These are phyloP conservation scores for Bothrops jararaca DNA, from an alignment of 2,113 vertebrate species.

Conservation along the genomic window DNA sequence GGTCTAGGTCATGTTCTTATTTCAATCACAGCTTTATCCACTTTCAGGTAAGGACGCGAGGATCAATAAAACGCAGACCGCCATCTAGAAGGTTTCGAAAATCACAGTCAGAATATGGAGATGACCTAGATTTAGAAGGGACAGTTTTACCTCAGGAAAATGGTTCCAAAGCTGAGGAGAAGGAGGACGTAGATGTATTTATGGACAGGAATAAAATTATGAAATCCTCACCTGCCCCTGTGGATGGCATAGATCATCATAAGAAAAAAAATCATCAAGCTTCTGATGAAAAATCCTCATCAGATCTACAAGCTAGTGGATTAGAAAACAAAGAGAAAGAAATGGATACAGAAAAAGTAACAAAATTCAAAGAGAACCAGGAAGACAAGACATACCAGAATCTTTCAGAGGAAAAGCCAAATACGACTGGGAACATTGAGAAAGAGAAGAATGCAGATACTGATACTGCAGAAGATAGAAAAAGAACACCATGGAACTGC, in stretches of 20 bases:
- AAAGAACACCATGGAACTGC: neutral
- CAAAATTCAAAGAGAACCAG: constrained; percentile 27
- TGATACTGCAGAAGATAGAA: neutral
- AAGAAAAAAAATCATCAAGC: constrained; percentile 3
- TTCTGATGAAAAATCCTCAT: constrained; percentile 22
- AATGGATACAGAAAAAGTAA: constrained; percentile 13
- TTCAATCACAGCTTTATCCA: constrained; percentile 32
- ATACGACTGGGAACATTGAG: neutral
- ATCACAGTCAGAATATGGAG: constrained; percentile 69
- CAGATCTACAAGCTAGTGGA: constrained; percentile 39
- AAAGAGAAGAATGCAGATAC: neutral
- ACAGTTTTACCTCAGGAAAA: constrained; percentile 66
- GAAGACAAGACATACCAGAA: neutral
- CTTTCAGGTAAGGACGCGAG: constrained; percentile 69
- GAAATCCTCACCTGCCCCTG: neutral
- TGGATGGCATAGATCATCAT: constrained; percentile 16
- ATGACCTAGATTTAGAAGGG: constrained; percentile 43
- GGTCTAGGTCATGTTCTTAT: neutral
- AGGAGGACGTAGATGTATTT: constrained; percentile 61
- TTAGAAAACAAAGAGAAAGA: constrained; percentile 45
- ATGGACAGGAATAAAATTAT: constrained; percentile 34
- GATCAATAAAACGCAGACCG: constrained; percentile 75
- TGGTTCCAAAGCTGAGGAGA: constrained; percentile 57
- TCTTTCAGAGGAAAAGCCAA: neutral
- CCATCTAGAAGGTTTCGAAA: constrained; percentile 75